A percentile compares a stretch with the other conserved stretches of the same genome.
Evolutionary conservation across 2,113 vertebrate species (phyloP).

Genomic region (Dipodomys merriami): DNA sequence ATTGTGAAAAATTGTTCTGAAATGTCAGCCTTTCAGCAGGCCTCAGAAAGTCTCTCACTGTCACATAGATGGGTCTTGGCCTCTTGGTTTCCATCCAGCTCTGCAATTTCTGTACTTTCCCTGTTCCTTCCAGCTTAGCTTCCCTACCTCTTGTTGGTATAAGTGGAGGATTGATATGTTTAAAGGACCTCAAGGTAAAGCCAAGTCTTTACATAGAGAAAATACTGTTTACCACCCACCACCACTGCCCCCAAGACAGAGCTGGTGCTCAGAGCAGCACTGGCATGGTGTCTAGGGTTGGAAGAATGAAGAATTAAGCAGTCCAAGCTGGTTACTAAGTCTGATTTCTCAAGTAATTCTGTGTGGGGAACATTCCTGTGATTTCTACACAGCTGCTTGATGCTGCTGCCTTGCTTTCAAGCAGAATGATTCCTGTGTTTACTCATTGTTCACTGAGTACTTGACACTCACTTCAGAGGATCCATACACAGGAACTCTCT

Average conservation of each 20-base stretch:
- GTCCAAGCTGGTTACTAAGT: not conserved
- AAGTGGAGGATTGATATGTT: not conserved
- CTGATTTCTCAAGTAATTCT: not conserved
- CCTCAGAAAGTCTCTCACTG: not conserved
- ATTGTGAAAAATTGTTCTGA: not conserved
- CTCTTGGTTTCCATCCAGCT: not conserved
- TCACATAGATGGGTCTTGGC: not conserved
- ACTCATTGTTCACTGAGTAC: not conserved
- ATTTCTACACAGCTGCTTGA: not conserved
- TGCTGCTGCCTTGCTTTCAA: not conserved
- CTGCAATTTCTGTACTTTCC: not conserved
- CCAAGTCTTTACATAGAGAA: not conserved
- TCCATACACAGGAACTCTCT: not conserved
- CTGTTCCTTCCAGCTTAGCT: not conserved
- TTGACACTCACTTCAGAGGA: not conserved
- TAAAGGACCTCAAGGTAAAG: not conserved
- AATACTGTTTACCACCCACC: not conserved
- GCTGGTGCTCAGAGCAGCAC: not conserved
- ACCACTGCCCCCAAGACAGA: not conserved
- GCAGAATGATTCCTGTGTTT: not conserved
- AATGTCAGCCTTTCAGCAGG: not conserved
- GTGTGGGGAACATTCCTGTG: not conserved
- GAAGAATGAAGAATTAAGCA: conserved; percentile 16
- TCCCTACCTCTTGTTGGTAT: not conserved
- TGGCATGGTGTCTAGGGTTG: not conserved